phyloP scores from a whole-genome alignment of 2,888 invertebrate genomes.

The Hylaea fasciaria region DNA sequence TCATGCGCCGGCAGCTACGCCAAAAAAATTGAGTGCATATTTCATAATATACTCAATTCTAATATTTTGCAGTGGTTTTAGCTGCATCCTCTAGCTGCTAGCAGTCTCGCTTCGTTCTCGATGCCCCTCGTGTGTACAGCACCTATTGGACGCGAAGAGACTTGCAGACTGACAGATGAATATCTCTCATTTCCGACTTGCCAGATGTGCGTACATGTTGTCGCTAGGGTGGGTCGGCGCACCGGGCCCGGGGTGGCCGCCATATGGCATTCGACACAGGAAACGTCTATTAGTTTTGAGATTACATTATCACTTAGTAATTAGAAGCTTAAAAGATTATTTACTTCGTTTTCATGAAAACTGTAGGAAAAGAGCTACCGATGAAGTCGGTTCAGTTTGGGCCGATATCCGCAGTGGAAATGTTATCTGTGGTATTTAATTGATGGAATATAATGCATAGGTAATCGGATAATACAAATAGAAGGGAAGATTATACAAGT shows the following conservation, averaged over 20 bases:
- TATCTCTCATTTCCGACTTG: constrained; percentile 60
- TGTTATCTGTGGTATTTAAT: too few relatives aligned
- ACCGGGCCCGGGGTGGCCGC: constrained; percentile 49
- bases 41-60: too few relatives aligned
- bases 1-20: too few relatives aligned
- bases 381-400: neutral
- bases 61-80: too few relatives aligned
- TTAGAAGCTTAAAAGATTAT: constrained; percentile 28
- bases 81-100: too few relatives aligned
- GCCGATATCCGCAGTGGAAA: neutral
- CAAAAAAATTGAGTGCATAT: too few relatives aligned
- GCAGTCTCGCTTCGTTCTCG: neutral
- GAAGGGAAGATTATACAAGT: too few relatives aligned
- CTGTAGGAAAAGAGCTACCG: neutral
- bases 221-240: constrained; percentile 32
- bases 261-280: constrained; percentile 61
- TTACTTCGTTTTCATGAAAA: constrained; percentile 43
- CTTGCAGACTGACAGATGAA: constrained; percentile 58
- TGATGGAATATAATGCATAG: too few relatives aligned
- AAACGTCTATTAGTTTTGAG: constrained; percentile 64
- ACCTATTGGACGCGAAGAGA: constrained; percentile 25
- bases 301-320: constrained; percentile 54
- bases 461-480: too few relatives aligned
- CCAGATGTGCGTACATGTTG: constrained; percentile 61
- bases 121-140: constrained; percentile 11